Base-by-base conservation (phyloP, 2,797 vertebrate genomes). In the Cygnus olor region DNA sequence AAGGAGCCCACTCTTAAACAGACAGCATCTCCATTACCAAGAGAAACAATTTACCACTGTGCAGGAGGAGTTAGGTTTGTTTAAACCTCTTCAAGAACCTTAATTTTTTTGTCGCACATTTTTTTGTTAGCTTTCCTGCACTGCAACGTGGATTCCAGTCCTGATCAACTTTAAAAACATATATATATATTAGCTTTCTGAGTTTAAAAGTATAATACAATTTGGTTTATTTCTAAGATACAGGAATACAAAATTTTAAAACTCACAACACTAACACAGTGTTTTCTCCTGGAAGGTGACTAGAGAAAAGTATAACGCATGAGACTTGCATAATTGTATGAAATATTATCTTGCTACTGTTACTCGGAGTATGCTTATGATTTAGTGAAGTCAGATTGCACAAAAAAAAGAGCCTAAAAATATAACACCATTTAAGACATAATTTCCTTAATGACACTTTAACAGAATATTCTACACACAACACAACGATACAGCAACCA, bases 181-280 rank as follows among this genome's bases (percentile, higher is more conserved):
- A 42, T 5, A 15, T 32, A 18, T 61, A 15, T 32, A 19, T 61
- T 38, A 85, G 60, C 53, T 93, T 69, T 89, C 64, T 24, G 38
- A 32, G 6, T 82, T 90, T 71, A 74, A 61, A 94, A 90, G 40
- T 12, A 9, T 36, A 82, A 47, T 4, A 74, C 9, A 17, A 3
- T 40, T 82, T 81, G 53, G 66, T 66, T 94, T 90, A 68, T 38
- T 84, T 76, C 77, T 38, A 89, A 71, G 60, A 79, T 70, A 36
- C 19, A 56, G 56, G 77, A 32, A 86, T 76, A 81, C 7, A 94
- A 90, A 8, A n/a, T 1, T 17, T 54, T 44, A 44, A 47, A 93
- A 79, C 54, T 89, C 63, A 28, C 69, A 61, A 65, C 17, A 81
- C 38, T 42, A 90, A 90, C 51, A 45, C 63, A 94, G 38, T 16